Evolutionary conservation across 2,888 invertebrate genomes (phyloP), one percentile per base, ranked within the genome.

Genomic region (Phragmatobia fuliginosa): DNA sequence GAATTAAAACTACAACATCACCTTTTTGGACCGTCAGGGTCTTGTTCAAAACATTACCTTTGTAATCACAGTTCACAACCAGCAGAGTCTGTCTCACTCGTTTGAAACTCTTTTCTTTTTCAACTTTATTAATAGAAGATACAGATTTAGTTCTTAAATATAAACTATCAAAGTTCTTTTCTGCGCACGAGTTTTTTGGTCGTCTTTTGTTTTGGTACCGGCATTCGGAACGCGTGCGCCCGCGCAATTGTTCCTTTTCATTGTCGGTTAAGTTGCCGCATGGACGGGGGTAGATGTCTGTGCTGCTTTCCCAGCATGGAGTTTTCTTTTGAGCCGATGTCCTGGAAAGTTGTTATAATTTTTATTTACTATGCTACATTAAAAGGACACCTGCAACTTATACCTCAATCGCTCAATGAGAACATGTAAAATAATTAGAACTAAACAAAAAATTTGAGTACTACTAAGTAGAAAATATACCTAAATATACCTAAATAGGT

Each of bases 251-350:
- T 78, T 96, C 96, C 84, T 97, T 97, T 85, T 98, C 97, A 14
- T 96, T 97, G 88, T 98, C 98, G 0, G 97, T 98, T 92, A 97
- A 96, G 88, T 98, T 98, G 25, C 97, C 97, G 75, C 97, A 96
- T 0, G 98, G 98, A 66, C 96, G 96, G 3, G 98, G 98, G 87
- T 97, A 98, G 70, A 98, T 96, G 88, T 98, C 97, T 0, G 97
- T 97, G 80, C 97, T 97, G 81, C 97, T 97, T 85, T 98, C 98
- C 97, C 98, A 98, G 84, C 97, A 97, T 0, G 96, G 97, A 0
- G 96, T 96, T 64, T 96, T 96, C 80, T 96, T 96, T 75, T 96
- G 94, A 6, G 91, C 80, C 8, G 95, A 94, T 72, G 95, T 88
- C 59, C 96, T 96, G 86, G 73, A 91, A 87, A 45, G 32, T 38